These are phyloP conservation scores for Sebastiscus tertius DNA, from an alignment of 2,797 vertebrate species.

Conservation along the genomic window DNA sequence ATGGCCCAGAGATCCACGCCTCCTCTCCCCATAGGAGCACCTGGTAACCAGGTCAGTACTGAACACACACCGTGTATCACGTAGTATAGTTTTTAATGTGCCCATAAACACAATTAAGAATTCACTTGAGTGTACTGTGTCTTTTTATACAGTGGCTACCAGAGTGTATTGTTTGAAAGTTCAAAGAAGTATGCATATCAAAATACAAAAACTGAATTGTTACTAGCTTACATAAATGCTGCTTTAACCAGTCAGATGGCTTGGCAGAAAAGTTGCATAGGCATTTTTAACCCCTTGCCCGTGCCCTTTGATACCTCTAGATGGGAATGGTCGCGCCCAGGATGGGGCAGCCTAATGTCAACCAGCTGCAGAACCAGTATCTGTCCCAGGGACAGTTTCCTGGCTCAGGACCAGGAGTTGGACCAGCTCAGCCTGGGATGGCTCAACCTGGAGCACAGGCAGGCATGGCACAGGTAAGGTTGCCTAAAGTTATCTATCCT, in stretches of 20 bases:
- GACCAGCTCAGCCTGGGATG: slow-evolving; percentile 86
- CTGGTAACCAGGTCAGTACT: slow-evolving; percentile 89
- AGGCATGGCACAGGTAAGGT: slow-evolving; percentile 82
- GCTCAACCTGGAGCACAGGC: slow-evolving; percentile 85
- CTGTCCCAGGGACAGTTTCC: slow-evolving; percentile 90
- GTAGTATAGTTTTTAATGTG: background rate
- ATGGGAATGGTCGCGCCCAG: slow-evolving; percentile 89
- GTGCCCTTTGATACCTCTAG: slow-evolving; percentile 61
- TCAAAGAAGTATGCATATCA: background rate
- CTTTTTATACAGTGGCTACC: too few species aligned
- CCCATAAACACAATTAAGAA: background rate
- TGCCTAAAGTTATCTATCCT: background rate
- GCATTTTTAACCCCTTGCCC: background rate
- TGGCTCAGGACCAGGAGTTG: slow-evolving; percentile 85
- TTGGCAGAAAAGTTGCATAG: background rate
- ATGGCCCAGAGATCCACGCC: slow-evolving; percentile 92
- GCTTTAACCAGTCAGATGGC: background rate
- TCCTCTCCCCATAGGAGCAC: slow-evolving; percentile 90
- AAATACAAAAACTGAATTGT: background rate
- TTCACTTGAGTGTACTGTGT: background rate
- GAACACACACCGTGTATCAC: background rate
- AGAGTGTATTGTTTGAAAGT: background rate
- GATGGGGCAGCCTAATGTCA: slow-evolving; percentile 87
- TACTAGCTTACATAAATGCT: background rate
- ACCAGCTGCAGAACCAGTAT: slow-evolving; percentile 92